phyloP scores from a whole-genome alignment of 2,113 vertebrate species.

The Rhea americana region DNA sequence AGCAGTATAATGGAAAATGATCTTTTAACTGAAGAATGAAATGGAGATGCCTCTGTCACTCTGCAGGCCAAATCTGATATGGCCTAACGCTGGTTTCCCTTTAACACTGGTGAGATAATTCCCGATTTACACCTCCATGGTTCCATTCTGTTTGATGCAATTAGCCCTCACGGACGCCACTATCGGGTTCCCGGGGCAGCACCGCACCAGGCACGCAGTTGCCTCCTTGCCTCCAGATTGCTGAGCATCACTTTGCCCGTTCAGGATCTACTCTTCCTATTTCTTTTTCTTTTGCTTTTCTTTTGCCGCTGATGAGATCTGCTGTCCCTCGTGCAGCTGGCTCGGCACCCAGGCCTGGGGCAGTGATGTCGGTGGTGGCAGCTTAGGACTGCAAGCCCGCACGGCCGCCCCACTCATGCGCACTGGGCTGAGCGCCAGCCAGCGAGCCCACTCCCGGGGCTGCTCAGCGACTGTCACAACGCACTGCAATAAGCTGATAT shows the following conservation, averaged over 20 bases:
- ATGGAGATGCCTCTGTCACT: neutral
- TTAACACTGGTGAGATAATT: neutral
- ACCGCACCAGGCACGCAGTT: rapidly evolving
- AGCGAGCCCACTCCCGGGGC: neutral
- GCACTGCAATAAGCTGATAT: neutral
- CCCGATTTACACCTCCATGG: neutral
- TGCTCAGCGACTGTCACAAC: neutral
- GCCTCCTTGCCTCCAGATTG: neutral
- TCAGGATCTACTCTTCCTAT: rapidly evolving
- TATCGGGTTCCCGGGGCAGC: neutral
- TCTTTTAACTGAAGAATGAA: neutral
- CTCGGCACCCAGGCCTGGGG: rapidly evolving
- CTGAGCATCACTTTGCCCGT: neutral
- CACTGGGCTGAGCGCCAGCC: too few species aligned
- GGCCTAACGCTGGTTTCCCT: neutral
- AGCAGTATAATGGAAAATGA: neutral
- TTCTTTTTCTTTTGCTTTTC: neutral
- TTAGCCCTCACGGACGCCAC: neutral
- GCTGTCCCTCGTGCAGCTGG: rapidly evolving
- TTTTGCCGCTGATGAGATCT: rapidly evolving
- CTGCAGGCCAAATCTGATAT: neutral
- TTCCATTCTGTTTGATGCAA: neutral
- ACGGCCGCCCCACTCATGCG: too few species aligned
- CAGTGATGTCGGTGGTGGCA: neutral
- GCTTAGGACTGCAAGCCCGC: neutral